Conservation (phyloP, 2,888 invertebrate species). For the Biston stratarius region DNA sequence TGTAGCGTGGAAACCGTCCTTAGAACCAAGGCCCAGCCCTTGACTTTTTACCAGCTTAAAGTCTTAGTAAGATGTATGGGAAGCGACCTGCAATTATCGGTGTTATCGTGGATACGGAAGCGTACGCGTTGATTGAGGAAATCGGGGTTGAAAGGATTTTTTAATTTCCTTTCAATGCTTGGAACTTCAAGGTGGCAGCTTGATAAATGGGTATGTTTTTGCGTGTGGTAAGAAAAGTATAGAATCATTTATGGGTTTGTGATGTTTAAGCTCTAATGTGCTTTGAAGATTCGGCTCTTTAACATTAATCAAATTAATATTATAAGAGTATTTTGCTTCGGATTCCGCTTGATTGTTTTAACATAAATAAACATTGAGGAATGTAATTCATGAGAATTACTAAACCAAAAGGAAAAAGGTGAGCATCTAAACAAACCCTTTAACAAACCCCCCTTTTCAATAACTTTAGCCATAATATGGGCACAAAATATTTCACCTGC, state of each 20-base stretch:
- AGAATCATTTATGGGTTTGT: slow-evolving; percentile 1
- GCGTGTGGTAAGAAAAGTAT: not conserved
- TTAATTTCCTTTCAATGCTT: slow-evolving; percentile 21
- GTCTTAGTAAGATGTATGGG: slow-evolving; percentile 45
- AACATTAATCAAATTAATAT: not conserved
- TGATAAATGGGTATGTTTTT: slow-evolving; percentile 21
- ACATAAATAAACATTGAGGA: no score
- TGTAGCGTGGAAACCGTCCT: slow-evolving; percentile 27
- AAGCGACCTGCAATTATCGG: slow-evolving; percentile 32
- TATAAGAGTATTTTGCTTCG: no score
- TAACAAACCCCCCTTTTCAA: no score
- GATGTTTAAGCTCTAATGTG: slow-evolving; percentile 1
- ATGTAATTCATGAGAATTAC: no score
- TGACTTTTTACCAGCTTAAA: slow-evolving; percentile 49
- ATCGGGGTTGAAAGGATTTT: slow-evolving; percentile 20
- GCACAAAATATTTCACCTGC: no score
- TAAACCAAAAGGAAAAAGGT: no score
- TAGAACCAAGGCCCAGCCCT: slow-evolving; percentile 48
- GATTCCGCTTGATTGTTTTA: no score
- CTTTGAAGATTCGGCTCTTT: slow-evolving; percentile 3
- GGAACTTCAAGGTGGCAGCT: slow-evolving; percentile 16
- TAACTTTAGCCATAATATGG: no score
- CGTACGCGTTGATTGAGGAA: slow-evolving; percentile 30
- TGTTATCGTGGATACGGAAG: slow-evolving; percentile 27
- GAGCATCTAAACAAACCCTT: no score